Percentiles rank a stretch among this genome's conserved stretches.
These are phyloP conservation scores for Morinoia aosen DNA, from an alignment of 2,888 invertebrate species.

Conservation along the genomic window DNA sequence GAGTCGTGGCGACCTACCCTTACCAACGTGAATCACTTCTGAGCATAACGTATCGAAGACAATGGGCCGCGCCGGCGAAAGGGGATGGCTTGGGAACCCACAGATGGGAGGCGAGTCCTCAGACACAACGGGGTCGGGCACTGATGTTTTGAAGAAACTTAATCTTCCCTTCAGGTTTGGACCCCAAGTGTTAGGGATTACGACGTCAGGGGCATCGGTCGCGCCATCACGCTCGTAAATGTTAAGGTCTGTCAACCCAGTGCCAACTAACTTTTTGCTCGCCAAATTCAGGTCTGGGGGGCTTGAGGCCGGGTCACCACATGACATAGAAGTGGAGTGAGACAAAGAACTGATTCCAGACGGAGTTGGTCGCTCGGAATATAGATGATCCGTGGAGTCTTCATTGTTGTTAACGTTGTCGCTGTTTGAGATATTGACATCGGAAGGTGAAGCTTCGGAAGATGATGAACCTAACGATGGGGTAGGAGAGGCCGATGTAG, in stretches of 20 bases:
- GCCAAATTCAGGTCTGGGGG: neutral
- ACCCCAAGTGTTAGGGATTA: neutral
- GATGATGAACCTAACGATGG: constrained; percentile 44
- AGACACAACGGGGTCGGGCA: neutral
- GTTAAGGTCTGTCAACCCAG: neutral
- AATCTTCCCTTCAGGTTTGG: neutral
- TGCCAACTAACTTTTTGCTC: neutral
- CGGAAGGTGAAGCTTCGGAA: constrained; percentile 18
- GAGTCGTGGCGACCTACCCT: constrained; percentile 1
- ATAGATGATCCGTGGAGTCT: neutral
- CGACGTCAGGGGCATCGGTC: neutral
- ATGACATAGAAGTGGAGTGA: constrained; percentile 14
- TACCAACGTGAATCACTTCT: neutral
- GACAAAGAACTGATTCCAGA: constrained; percentile 32
- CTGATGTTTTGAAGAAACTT: neutral
- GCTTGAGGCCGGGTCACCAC: neutral
- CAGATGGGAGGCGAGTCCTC: neutral
- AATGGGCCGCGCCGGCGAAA: neutral
- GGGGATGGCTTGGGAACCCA: neutral
- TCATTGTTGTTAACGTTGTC: constrained; percentile 44
- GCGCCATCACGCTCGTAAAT: neutral
- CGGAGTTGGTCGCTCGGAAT: constrained; percentile 24
- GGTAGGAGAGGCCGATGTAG: constrained; percentile 28
- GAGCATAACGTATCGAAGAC: neutral
- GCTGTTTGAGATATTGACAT: constrained; percentile 34